A percentile compares a stretch with the other conserved stretches of the same genome.
These are phyloP conservation scores for Druon quercuslanigerum DNA, from an alignment of 1,140 invertebrate genomes.

Conservation along the genomic window DNA sequence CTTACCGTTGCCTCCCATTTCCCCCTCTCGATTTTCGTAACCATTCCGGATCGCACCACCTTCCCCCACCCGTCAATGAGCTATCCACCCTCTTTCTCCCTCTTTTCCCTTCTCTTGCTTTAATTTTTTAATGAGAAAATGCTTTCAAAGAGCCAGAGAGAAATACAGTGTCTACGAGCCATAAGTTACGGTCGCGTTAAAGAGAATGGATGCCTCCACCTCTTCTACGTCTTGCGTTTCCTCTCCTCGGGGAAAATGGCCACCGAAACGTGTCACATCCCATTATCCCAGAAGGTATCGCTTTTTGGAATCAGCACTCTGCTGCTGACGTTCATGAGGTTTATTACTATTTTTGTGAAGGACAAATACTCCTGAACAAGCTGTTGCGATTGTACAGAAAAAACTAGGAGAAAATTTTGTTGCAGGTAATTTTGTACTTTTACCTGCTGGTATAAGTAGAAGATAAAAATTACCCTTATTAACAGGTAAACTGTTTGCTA, in stretches of 20 bases:
- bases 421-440: too few species aligned
- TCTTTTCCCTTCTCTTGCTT: slow-evolving; percentile 58
- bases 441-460: too few species aligned
- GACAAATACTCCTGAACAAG: too few species aligned
- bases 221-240: slow-evolving; percentile 38
- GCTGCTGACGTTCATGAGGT: too few species aligned
- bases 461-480: too few species aligned
- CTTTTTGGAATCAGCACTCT: neutral
- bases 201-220: slow-evolving; percentile 63
- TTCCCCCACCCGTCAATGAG: slow-evolving; percentile 32
- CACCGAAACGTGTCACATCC: slow-evolving; percentile 10
- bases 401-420: too few species aligned
- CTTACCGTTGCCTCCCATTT: slow-evolving; percentile 64
- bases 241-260: slow-evolving; percentile 41
- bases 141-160: slow-evolving; percentile 75
- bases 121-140: slow-evolving; percentile 78
- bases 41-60: slow-evolving; percentile 32
- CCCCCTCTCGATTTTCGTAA: slow-evolving; percentile 37
- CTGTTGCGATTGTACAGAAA: too few species aligned
- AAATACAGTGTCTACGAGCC: slow-evolving; percentile 73
- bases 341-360: too few species aligned
- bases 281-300: slow-evolving; percentile 24
- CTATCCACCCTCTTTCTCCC: slow-evolving; percentile 35
- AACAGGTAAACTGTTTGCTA: too few species aligned
- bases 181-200: slow-evolving; percentile 72